Conservation (phyloP, 2,888 invertebrate species). For the Osedax frankpressi region DNA sequence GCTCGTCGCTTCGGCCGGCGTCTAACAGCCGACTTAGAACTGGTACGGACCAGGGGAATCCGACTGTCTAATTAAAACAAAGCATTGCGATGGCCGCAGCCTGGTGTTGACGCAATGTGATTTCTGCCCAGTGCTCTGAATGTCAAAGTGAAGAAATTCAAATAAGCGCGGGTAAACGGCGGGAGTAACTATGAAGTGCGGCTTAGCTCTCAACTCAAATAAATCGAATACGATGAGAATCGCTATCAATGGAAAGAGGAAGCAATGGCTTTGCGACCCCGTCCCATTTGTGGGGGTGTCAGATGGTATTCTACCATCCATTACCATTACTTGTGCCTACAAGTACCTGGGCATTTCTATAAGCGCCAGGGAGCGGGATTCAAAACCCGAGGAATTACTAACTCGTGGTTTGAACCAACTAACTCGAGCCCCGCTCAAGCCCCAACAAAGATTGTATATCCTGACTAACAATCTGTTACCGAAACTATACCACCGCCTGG, state of each 20-base stretch:
- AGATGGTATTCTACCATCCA: neutral
- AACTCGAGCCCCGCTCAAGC: neutral
- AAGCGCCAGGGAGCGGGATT: neutral
- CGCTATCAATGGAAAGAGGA: neutral
- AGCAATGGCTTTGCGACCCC: neutral
- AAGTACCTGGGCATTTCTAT: neutral
- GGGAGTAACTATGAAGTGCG: no score
- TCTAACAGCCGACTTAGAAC: no score
- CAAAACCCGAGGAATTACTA: neutral
- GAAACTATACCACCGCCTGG: neutral
- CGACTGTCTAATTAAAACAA: no score
- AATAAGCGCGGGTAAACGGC: no score
- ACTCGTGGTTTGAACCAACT: neutral
- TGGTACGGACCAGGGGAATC: no score
- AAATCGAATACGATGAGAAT: neutral
- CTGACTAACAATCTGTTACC: neutral
- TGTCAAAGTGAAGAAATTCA: no score
- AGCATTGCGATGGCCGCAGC: no score
- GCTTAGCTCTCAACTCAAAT: neutral
- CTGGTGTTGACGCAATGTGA: no score
- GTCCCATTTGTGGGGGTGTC: no score
- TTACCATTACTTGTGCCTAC: neutral
- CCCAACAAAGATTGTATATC: neutral
- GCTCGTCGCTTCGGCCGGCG: no score
- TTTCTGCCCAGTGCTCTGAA: no score